These are phyloP conservation scores for Atherinomorus stipes DNA, from an alignment of 2,113 vertebrate species.

Conservation along the genomic window DNA sequence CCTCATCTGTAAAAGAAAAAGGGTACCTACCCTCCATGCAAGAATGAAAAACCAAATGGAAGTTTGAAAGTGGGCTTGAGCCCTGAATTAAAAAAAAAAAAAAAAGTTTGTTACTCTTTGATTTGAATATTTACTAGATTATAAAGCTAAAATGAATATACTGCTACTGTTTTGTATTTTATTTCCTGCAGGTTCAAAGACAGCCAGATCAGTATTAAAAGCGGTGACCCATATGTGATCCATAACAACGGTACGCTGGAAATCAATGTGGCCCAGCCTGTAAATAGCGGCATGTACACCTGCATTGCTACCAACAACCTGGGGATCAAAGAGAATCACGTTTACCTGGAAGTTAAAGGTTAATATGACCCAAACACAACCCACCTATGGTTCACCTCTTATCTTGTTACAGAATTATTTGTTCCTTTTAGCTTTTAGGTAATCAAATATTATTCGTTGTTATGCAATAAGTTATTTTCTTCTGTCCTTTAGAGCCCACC, in stretches of 20 bases:
- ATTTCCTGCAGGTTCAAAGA: slow-evolving; percentile 89
- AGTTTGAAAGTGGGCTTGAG: too few relatives aligned
- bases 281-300: slow-evolving; percentile 90
- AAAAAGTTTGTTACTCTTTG: too few relatives aligned
- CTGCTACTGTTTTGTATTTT: rapidly evolving
- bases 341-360: slow-evolving; percentile 95
- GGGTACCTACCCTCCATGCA: too few relatives aligned
- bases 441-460: background rate
- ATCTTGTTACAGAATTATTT: too few relatives aligned
- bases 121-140: too few relatives aligned
- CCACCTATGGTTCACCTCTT: background rate
- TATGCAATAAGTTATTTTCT: background rate
- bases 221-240: slow-evolving; percentile 86
- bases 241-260: slow-evolving; percentile 93
- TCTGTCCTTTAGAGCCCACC: slow-evolving; percentile 86
- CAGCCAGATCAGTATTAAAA: slow-evolving; percentile 86
- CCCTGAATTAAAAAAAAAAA: too few relatives aligned
- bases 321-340: slow-evolving; percentile 91
- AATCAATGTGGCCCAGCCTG: slow-evolving; percentile 89
- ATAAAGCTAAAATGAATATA: background rate
- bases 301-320: slow-evolving; percentile 94
- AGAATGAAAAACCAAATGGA: too few relatives aligned
- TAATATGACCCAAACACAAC: slow-evolving; percentile 49
- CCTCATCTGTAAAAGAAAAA: too few relatives aligned
- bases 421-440: background rate